Evolutionary conservation across 2,888 invertebrate species (phyloP), one percentile per base, ranked within the genome.

Genomic region (Papilio protenor): DNA sequence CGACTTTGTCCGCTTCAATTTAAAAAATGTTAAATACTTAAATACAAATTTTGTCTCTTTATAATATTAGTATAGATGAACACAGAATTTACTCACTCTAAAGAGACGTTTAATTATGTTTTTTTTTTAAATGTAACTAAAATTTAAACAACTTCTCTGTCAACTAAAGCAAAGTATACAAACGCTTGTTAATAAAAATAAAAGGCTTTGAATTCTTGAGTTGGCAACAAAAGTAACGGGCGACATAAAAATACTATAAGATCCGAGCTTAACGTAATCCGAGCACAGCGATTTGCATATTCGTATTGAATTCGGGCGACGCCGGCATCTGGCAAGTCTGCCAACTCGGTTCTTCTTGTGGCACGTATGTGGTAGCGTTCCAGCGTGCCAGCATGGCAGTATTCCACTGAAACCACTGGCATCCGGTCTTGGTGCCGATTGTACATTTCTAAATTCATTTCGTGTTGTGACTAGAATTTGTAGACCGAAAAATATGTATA

Each of bases 401-500:
- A 4, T 16, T 49, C 14, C n/a, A n/a, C n/a, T 21, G 57, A 12
- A 11, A 11, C 74, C 18, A 64, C 64, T 33, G 27, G n/a, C 52
- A 66, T 75, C 64, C 75, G 64, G 27, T 66, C 64, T 71, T 27
- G 71, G 49, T 55, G 11, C 71, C 27, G 71, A 71, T 52, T 33
- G 27, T 71, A 71, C 11, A 55, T 27, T 27, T 71, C 18, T 52
- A 49, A 71, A 71, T 71, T 27, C 33, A 71, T 71, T 71, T 52
- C n/a, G 69, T 80, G 81, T 79, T 78, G 80, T 77, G 76, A 40
- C 40, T 66, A 66, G 11, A 66, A 66, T 64, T 27, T 64, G 33
- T 33, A 8, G 18, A 33, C 61, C 2, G 2, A 16, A 61, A 33
- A 16, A 64, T 64, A 33, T 57, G 21, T 59, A 64, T 5, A 6